phyloP scores from a whole-genome alignment of 1,140 invertebrate species.

The Drosophila rhopaloa region DNA sequence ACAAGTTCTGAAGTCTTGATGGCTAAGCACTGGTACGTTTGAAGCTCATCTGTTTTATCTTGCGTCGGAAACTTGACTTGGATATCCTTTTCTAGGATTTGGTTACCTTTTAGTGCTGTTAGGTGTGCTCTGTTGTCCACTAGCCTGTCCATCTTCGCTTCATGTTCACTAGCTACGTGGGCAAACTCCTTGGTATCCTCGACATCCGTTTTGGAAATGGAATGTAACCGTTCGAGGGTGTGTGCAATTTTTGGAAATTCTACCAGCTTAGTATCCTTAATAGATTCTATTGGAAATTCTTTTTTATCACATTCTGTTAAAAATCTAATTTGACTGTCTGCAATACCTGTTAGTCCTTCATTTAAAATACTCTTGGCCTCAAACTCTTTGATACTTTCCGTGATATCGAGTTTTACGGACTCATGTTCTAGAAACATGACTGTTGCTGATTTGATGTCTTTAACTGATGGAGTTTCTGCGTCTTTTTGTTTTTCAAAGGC shows the following conservation, averaged over 20 bases:
- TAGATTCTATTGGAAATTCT: slow-evolving; percentile 61
- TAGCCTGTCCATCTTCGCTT: slow-evolving; percentile 45
- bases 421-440: slow-evolving; percentile 61
- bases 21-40: slow-evolving; percentile 9
- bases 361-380: slow-evolving; percentile 28
- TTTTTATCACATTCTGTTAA: slow-evolving; percentile 51
- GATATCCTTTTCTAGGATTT: background rate
- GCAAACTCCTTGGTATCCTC: slow-evolving; percentile 57
- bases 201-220: slow-evolving; percentile 65
- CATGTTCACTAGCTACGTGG: slow-evolving; percentile 31
- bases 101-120: slow-evolving; percentile 1
- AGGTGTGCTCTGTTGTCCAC: slow-evolving; percentile 17
- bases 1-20: slow-evolving; percentile 3
- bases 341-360: slow-evolving; percentile 13
- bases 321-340: slow-evolving; percentile 35
- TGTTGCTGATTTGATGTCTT: slow-evolving; percentile 42
- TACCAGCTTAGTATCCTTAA: slow-evolving; percentile 19
- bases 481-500: slow-evolving; percentile 36
- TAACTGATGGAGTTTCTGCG: background rate
- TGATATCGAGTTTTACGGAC: slow-evolving; percentile 21
- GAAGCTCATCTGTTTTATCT: slow-evolving; percentile 10
- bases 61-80: slow-evolving; percentile 50
- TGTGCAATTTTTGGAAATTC: slow-evolving; percentile 58
- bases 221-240: slow-evolving; percentile 63
- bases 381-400: slow-evolving; percentile 45